Evolutionary conservation across 2,797 vertebrate species (phyloP), one percentile per base, ranked within the genome.

Genomic region (Amniataba percoides): DNA sequence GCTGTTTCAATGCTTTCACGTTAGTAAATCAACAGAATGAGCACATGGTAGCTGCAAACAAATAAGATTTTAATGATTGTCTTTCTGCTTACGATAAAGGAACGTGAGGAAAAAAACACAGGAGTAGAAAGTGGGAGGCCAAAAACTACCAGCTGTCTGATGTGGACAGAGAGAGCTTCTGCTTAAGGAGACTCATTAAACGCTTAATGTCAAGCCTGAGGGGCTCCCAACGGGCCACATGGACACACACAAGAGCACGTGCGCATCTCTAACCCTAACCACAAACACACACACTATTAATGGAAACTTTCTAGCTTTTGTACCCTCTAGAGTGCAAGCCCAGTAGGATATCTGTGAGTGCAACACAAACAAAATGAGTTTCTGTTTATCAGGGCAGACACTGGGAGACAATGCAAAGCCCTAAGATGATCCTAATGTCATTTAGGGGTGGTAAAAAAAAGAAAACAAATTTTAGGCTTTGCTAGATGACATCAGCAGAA

Each of bases 111-210:
- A 51, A 66, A 52, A 55, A 78, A 23, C 63, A 52, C 1, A 51
- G 27, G 5, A 31, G 27, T 40, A 80, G 45, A 55, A 49, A 48
- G 25, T 56, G 65, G 73, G 65, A 76, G 48, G 69, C 34, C 78
- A 82, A 76, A 80, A 84, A 69, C 56, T 23, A 83, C 42, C 78
- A 84, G 63, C 74, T 84, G 74, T 61, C 65, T 83, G 62, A 82
- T 71, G 74, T 82, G 71, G 62, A 74, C 72, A 77, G 67, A 71
- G 43, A 63, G 62, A 63, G 66, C 57, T 46, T 77, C 65, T 71
- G 77, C 55, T 81, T 79, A 71, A 78, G 61, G 11, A 75, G 74
- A 65, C 83, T 77, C 74, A 88, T 82, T 87, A 82, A 81, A 82
- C 0, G 8, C 77, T 81, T 76, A 78, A 86, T 70, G 71, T 75